Evolutionary conservation across 2,888 invertebrate genomes (phyloP), one percentile per base, ranked within the genome.

Genomic region (Stictocephala bisonia): DNA sequence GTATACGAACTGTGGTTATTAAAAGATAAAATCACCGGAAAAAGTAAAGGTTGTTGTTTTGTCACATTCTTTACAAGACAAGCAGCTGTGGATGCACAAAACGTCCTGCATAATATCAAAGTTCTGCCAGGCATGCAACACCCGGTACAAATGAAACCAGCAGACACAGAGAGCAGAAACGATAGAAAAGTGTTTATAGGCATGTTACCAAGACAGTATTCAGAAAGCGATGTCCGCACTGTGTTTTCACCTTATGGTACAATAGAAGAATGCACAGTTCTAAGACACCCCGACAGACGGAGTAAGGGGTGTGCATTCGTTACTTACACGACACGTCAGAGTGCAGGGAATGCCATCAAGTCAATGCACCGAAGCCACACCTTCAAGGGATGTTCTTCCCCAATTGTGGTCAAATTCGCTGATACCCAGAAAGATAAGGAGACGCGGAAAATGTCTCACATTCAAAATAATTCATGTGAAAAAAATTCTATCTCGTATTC

Each of bases 351-450:
- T 85, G 98, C 99, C 83, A 99, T 99, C 85, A 98, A 97, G 89
- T 91, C 92, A 83, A 89, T 99, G 86, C 97, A 99, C 87, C 99
- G 99, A 86, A 97, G 97, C 83, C 96, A 96, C 86, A 99, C 99
- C 81, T 97, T 99, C 97, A 99, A 91, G 90, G 99, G 99, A 53
- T 99, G 99, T 85, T 96, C 97, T 77, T 97, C 97, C 78, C 98
- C 99, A 27, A 86, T 99, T 80, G 99, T 99, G 75, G 99, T 99
- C 40, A 99, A 99, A 86, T 99, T 99, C 85, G 99, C 99, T 64
- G 99, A 99, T 84, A 98, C 99, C 76, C 98, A 98, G 84, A 97
- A 97, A 84, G 99, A 99, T 83, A 99, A 99, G 84, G 98, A 99
- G 85, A 93, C 95, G 85, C 98, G 98, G 86, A 92, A 96, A 83